Evolutionary conservation across 2,888 invertebrate species (phyloP).

Genomic region (Elaeidobius kamerunicus): DNA sequence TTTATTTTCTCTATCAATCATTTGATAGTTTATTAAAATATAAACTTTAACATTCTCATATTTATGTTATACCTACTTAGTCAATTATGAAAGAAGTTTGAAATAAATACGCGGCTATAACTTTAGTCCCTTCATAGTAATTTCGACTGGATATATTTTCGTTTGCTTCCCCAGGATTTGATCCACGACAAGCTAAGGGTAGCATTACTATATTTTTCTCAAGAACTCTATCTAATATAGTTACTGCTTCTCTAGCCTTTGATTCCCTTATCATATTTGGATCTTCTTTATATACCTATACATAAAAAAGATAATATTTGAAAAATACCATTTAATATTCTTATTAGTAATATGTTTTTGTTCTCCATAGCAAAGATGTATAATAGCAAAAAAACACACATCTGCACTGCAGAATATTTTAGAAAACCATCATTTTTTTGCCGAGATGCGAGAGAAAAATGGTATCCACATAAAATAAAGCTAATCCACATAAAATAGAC

Average conservation of each 20-base stretch:
- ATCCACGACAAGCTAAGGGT: slow-evolving; percentile 45
- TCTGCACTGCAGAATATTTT: no score
- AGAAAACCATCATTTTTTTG: no score
- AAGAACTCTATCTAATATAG: slow-evolving; percentile 46
- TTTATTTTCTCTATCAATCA: no score
- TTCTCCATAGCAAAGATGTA: no score
- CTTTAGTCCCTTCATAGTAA: slow-evolving; percentile 50
- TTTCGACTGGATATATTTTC: slow-evolving; percentile 48
- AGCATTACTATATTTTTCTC: slow-evolving; percentile 48
- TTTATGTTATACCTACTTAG: neutral
- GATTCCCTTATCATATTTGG: slow-evolving; percentile 51
- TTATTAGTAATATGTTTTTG: no score
- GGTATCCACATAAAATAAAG: no score
- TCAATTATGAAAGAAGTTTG: slow-evolving; percentile 37
- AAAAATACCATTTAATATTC: neutral
- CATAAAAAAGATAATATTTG: neutral
- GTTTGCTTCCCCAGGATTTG: slow-evolving; percentile 44
- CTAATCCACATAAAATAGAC: no score
- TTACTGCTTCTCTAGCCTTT: slow-evolving; percentile 44
- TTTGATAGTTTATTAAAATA: no score
- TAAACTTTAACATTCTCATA: neutral
- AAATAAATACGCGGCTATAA: slow-evolving; percentile 50
- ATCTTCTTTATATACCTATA: slow-evolving; percentile 50
- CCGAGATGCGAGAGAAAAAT: no score
- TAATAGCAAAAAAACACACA: no score